Percentiles rank a stretch among this genome's conserved stretches.
Evolutionary conservation across 53 echinoderm and acorn worm genomes (phyloP).

Genomic region (Hippasteria phrygiana): DNA sequence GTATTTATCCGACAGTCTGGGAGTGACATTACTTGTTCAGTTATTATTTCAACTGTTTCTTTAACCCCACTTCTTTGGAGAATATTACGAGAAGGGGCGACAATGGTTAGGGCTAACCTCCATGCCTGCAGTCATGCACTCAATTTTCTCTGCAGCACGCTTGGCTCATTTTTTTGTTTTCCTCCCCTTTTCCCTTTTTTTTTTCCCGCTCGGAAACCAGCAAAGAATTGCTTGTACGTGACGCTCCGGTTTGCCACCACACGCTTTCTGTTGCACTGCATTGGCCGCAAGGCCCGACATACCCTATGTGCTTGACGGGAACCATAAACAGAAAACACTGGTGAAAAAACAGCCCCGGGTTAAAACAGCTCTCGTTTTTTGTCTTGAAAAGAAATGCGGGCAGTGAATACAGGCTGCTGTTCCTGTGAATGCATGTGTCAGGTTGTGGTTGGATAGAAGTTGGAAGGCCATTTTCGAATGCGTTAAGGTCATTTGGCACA

Average conservation of each 20-base stretch:
- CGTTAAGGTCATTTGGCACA: constrained; percentile 32
- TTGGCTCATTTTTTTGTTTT: background rate
- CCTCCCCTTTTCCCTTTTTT: background rate
- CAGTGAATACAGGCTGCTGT: background rate
- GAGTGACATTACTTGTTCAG: constrained; percentile 46
- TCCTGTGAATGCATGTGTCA: background rate
- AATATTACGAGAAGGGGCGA: constrained; percentile 30
- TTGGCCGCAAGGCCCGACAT: constrained; percentile 6
- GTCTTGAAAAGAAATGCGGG: background rate
- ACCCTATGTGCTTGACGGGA: constrained; percentile 9
- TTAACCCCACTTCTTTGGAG: constrained; percentile 39
- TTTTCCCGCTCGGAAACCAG: background rate
- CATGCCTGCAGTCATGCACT: constrained; percentile 32
- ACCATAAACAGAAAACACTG: constrained; percentile 44
- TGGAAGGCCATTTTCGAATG: constrained; percentile 46
- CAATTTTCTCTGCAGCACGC: background rate
- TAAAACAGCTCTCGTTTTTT: constrained; percentile 5
- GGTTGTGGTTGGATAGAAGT: constrained; percentile 32
- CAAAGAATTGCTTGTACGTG: constrained; percentile 13
- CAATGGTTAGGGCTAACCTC: constrained; percentile 29
- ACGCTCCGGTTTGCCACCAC: background rate
- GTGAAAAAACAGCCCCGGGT: constrained; percentile 49
- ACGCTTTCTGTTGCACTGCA: background rate
- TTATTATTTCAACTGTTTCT: constrained; percentile 64
- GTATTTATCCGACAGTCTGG: constrained; percentile 28